Conservation (phyloP, 2,113 vertebrate species). For the Oryzias javanicus region DNA sequence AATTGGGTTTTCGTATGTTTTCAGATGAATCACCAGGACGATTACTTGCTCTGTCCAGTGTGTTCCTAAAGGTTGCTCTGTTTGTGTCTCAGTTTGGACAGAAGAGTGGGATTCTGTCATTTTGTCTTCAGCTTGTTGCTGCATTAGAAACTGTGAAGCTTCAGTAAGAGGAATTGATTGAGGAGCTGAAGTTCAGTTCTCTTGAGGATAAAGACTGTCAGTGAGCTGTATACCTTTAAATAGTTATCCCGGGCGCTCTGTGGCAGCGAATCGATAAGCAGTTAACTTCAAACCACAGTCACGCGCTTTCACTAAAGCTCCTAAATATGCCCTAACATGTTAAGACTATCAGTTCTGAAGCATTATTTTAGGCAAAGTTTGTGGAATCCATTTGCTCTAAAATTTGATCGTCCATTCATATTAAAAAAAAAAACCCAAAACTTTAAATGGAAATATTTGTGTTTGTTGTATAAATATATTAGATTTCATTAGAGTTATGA, state of each 20-base stretch:
- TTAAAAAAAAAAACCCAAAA: not conserved
- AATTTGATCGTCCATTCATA: not conserved
- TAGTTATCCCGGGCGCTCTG: conserved; percentile 46
- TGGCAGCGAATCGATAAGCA: conserved; percentile 55
- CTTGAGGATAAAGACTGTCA: conserved; percentile 41
- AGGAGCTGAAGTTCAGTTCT: conserved; percentile 52
- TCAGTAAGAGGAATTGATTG: conserved; percentile 47
- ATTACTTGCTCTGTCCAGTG: not conserved
- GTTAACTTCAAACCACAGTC: conserved; percentile 51
- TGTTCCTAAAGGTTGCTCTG: conserved; percentile 6
- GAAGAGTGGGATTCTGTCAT: conserved; percentile 22
- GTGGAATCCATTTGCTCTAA: not conserved
- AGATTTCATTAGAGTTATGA: not conserved
- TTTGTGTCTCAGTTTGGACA: conserved; percentile 19
- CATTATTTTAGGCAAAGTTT: not conserved
- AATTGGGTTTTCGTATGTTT: not conserved
- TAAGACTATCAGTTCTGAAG: not conserved
- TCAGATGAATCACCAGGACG: conserved; percentile 3
- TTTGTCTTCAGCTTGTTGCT: conserved; percentile 36
- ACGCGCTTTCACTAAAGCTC: conserved; percentile 17
- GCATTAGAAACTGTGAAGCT: conserved; percentile 33
- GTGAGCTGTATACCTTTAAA: conserved; percentile 56
- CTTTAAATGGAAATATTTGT: not conserved
- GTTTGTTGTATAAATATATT: not conserved
- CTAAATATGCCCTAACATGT: conserved; percentile 7